Evolutionary conservation across 2,797 vertebrate genomes (phyloP).

Genomic region (Phoeniculus purpureus): DNA sequence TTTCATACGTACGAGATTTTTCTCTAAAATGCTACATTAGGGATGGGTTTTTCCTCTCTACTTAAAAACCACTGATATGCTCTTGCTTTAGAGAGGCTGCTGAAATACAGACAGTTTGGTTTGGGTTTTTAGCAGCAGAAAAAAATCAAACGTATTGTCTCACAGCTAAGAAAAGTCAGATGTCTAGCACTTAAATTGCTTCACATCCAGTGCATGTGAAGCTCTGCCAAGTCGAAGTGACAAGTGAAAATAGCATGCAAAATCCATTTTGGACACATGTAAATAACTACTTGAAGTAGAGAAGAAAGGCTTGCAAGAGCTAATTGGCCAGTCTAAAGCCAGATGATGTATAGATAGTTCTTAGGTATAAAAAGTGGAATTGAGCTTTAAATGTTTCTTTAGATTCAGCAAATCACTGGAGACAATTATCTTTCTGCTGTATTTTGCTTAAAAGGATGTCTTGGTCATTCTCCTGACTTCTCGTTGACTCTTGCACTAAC

Average conservation of each 20-base stretch:
- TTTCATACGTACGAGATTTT: not conserved
- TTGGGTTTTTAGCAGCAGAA: accelerated
- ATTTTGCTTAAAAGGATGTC: not conserved
- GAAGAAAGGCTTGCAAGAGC: not conserved
- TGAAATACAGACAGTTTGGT: not conserved
- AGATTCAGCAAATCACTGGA: not conserved
- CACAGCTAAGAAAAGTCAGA: not conserved
- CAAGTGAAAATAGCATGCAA: not conserved
- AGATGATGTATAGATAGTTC: not conserved
- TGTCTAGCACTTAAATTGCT: not conserved
- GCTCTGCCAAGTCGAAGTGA: not conserved
- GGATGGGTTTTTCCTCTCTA: not conserved
- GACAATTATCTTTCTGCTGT: not conserved
- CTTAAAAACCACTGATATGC: not conserved
- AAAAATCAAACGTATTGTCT: not conserved
- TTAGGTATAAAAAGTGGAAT: not conserved
- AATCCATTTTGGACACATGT: not conserved
- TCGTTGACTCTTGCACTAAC: not conserved
- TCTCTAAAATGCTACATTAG: not conserved
- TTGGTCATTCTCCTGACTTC: not conserved
- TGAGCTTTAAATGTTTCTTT: not conserved
- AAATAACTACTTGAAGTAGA: not conserved
- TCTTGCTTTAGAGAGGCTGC: not conserved
- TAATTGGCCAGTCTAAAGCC: not conserved
- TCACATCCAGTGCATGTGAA: not conserved